Evolutionary conservation across 2,888 invertebrate species (phyloP).

Genomic region (Caenorhabditis zanzibari): DNA sequence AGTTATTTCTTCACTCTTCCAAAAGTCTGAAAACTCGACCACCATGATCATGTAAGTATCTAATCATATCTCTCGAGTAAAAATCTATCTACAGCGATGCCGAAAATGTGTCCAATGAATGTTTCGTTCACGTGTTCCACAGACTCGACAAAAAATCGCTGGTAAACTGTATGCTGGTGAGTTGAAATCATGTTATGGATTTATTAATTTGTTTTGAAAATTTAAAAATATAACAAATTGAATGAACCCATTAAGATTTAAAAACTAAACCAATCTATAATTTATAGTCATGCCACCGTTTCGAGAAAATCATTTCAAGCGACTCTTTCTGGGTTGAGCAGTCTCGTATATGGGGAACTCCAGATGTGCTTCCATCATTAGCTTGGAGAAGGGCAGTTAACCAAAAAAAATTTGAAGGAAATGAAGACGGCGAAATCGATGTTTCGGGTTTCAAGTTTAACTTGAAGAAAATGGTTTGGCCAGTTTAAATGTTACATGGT

Average conservation of each 20-base stretch:
- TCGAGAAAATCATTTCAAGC: conserved; percentile 19
- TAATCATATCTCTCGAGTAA: no score
- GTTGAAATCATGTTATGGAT: no score
- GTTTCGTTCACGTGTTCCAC: conserved; percentile 41
- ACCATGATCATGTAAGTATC: conserved; percentile 11
- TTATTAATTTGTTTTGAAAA: no score
- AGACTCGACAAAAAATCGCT: conserved; percentile 42
- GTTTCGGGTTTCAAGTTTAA: conserved; percentile 26
- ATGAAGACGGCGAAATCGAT: conserved; percentile 16
- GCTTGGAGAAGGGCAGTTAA: conserved; percentile 37
- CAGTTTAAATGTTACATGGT: background rate
- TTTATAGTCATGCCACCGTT: conserved; percentile 41
- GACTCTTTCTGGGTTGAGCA: conserved; percentile 47
- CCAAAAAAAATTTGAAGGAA: conserved; percentile 28
- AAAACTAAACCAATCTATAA: background rate
- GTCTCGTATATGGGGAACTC: background rate
- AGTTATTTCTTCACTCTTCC: background rate
- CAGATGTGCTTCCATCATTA: conserved; percentile 33
- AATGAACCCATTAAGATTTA: no score
- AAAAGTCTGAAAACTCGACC: background rate
- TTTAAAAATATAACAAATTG: no score
- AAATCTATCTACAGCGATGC: no score
- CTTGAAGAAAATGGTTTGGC: conserved; percentile 35
- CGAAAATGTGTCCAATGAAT: conserved; percentile 27
- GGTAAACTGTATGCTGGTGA: conserved; percentile 40